Percentiles rank a stretch among this genome's conserved stretches.
Conservation (phyloP, 2,113 vertebrate genomes). For the Oxyura jamaicensis region DNA sequence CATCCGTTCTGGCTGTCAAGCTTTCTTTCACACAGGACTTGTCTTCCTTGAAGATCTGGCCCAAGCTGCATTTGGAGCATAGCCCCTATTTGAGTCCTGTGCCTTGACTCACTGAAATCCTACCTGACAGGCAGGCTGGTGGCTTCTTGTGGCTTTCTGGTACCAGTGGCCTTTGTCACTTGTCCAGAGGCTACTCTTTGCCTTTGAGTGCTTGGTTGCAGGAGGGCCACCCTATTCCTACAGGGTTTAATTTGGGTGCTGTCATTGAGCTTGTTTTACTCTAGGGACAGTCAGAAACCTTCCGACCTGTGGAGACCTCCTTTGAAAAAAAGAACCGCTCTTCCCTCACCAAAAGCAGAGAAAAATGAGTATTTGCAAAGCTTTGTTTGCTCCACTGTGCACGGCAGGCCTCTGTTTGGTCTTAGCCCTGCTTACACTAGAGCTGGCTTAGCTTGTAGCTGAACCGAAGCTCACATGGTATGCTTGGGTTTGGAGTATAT, state of each 20-base stretch:
- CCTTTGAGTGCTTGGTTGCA: accelerated
- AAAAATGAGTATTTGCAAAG: background rate
- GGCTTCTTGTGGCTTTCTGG: accelerated
- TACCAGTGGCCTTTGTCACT: background rate
- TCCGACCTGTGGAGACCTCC: background rate
- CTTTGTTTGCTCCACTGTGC: background rate
- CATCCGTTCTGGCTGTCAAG: background rate
- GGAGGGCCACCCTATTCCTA: background rate
- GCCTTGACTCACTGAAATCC: background rate
- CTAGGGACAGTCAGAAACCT: background rate
- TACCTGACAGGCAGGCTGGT: background rate
- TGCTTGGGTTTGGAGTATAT: background rate
- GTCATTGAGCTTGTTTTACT: background rate
- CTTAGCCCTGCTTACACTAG: background rate
- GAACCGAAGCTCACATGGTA: accelerated
- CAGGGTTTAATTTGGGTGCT: background rate
- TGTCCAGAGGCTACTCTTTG: background rate
- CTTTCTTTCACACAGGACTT: background rate
- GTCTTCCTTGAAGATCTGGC: background rate
- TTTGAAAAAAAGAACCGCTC: background rate
- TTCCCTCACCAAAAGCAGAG: accelerated
- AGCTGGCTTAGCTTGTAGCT: background rate
- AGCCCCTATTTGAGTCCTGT: background rate
- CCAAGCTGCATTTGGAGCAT: background rate
- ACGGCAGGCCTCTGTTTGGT: background rate